Evolutionary conservation across 2,888 invertebrate genomes (phyloP), one percentile per base, ranked within the genome.

Genomic region (Zaprionus bogoriensis): DNA sequence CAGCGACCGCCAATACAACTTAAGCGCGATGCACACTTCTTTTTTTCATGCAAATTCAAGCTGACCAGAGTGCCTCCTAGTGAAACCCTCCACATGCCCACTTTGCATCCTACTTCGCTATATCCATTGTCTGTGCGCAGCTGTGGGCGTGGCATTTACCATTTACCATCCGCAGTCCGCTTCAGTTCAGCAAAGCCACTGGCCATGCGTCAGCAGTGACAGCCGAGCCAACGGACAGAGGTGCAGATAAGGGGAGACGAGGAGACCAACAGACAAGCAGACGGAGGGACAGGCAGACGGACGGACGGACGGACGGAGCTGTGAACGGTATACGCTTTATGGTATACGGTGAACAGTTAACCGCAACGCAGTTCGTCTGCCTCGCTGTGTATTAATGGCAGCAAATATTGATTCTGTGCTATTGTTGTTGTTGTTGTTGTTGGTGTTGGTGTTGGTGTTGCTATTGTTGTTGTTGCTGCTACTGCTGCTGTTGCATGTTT

Each of bases 371-470:
- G 51, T 46, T 47, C 45, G 41, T 32, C 36, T 38, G 65, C 50
- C 50, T 36, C 30, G 25, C 20, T 39, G 47, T 47, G 57, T 68
- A 64, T 64, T 64, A 64, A 68, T 70, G 64, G 65, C 64, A 53
- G 70, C 46, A 69, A 70, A 71, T 69, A 69, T 69, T 69, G 71
- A 70, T 69, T 59, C 55, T 73, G 53, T 36, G 23, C n/a, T 22
- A 39, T 17, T 60, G 42, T 10, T 60, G 30, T 22, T 70, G 55
- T 25, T 39, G 10, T 10, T 30, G 48, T 22, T 52, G 44, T 22
- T 53, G 30, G 20, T 57, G 50, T 22, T 36, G 32, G 7, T 44
- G 27, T 23, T 60, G 54, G 22, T 57, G 57, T 48, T 63, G n/a
- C n/a, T 50, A 39, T 50, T 74, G 54, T 36, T 53, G 57, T 1